A percentile compares a stretch with the other conserved stretches of the same genome.
These are phyloP conservation scores for Stenopsyche tienmushanensis DNA, from an alignment of 1,140 invertebrate genomes.

Conservation along the genomic window DNA sequence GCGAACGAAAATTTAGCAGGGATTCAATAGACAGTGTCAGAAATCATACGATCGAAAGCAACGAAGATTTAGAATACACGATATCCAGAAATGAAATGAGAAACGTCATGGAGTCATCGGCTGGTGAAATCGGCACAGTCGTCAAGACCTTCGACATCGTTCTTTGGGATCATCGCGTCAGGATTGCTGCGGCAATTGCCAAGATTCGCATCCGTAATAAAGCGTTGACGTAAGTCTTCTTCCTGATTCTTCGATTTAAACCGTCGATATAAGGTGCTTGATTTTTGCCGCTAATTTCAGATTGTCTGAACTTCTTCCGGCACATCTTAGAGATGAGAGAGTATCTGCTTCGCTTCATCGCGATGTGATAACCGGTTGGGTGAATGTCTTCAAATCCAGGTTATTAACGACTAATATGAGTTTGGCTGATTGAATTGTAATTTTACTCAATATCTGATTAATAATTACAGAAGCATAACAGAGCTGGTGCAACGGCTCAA, in stretches of 20 bases:
- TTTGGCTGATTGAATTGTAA: neutral
- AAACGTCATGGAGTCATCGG: slow-evolving; percentile 31
- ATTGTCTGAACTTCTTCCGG: slow-evolving; percentile 65
- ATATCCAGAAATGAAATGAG: slow-evolving; percentile 32
- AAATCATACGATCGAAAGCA: neutral
- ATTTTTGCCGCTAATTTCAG: slow-evolving; percentile 41
- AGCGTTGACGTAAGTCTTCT: slow-evolving; percentile 56
- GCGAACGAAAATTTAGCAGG: neutral
- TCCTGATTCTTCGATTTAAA: neutral
- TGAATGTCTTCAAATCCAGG: slow-evolving; percentile 71
- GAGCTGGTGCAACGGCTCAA: slow-evolving; percentile 48
- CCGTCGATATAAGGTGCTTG: neutral
- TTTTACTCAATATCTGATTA: neutral
- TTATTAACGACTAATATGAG: slow-evolving; percentile 44
- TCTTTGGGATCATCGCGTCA: slow-evolving; percentile 63
- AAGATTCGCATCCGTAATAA: slow-evolving; percentile 69
- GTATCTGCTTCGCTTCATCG: slow-evolving; percentile 60
- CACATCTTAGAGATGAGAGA: slow-evolving; percentile 66
- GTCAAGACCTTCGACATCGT: slow-evolving; percentile 56
- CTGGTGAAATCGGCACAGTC: slow-evolving; percentile 34
- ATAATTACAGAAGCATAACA: slow-evolving; percentile 49
- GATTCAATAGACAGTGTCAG: neutral
- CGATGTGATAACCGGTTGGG: slow-evolving; percentile 70
- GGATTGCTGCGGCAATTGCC: slow-evolving; percentile 68
- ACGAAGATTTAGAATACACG: slow-evolving; percentile 19